These are phyloP conservation scores for Danionella dracula DNA, from an alignment of 2,797 vertebrate species.

Conservation along the genomic window DNA sequence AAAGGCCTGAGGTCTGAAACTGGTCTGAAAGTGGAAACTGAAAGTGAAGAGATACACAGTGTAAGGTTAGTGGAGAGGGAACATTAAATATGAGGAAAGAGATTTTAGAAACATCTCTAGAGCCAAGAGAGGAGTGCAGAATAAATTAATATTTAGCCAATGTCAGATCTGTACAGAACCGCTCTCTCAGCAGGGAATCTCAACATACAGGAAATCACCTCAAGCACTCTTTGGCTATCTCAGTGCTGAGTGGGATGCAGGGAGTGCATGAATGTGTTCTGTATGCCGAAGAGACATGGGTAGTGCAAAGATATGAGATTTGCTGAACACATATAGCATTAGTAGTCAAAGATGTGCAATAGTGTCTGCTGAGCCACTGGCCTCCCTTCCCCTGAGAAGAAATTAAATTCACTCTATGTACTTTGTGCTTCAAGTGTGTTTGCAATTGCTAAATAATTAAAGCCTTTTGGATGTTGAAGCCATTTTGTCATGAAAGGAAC, in stretches of 20 bases:
- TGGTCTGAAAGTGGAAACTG: too few species aligned
- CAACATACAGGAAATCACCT: constrained; percentile 1
- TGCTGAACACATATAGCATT: constrained; percentile 1
- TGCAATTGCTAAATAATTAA: not conserved
- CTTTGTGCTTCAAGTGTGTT: not conserved
- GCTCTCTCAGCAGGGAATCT: not conserved
- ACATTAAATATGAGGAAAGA: not conserved
- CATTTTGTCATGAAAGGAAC: not conserved
- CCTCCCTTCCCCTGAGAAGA: not conserved
- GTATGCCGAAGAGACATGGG: constrained; percentile 1
- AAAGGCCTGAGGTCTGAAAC: too few species aligned
- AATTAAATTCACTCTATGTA: not conserved
- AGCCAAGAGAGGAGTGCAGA: not conserved
- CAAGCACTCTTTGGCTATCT: not conserved
- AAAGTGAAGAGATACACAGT: too few species aligned
- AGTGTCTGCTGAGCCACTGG: not conserved
- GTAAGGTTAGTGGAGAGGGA: not conserved
- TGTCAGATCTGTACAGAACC: not conserved
- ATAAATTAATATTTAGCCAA: constrained; percentile 11
- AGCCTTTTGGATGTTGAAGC: not conserved
- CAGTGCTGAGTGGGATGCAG: constrained; percentile 1
- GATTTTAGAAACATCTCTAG: not conserved
- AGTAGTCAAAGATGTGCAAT: constrained; percentile 13
- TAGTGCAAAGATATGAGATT: constrained; percentile 11
- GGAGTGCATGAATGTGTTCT: not conserved